Conservation (phyloP, 2,113 vertebrate species). For the Steatornis caripensis region DNA sequence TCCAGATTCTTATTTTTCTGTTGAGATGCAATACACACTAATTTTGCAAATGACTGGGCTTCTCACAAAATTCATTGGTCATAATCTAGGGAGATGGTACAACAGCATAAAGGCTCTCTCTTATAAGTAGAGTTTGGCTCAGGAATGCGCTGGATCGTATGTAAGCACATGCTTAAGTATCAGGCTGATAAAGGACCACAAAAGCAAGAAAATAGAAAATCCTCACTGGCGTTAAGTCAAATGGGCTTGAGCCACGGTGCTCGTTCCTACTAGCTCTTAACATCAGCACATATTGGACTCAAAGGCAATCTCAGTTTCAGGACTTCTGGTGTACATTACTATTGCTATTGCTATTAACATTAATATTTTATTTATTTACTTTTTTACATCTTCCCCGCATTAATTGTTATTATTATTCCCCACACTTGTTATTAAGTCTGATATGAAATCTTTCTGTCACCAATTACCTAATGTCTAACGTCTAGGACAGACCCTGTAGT, state of each 20-base stretch:
- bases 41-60: background rate
- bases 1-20: background rate
- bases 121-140: background rate
- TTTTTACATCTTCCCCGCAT: background rate
- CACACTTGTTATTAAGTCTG: background rate
- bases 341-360: background rate
- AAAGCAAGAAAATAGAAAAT: background rate
- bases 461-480: accelerated
- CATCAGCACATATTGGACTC: background rate
- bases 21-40: background rate
- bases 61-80: background rate
- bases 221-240: accelerated
- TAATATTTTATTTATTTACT: background rate
- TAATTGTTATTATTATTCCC: background rate
- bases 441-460: background rate
- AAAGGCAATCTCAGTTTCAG: background rate
- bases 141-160: background rate
- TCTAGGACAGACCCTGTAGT: background rate
- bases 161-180: background rate
- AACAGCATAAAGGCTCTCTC: background rate
- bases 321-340: background rate
- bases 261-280: background rate
- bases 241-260: background rate
- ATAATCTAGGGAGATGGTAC: background rate
- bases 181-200: background rate